A percentile compares a stretch with the other conserved stretches of the same genome.
Conservation (phyloP, 2,113 vertebrate genomes). For the Polyodon spathula region DNA sequence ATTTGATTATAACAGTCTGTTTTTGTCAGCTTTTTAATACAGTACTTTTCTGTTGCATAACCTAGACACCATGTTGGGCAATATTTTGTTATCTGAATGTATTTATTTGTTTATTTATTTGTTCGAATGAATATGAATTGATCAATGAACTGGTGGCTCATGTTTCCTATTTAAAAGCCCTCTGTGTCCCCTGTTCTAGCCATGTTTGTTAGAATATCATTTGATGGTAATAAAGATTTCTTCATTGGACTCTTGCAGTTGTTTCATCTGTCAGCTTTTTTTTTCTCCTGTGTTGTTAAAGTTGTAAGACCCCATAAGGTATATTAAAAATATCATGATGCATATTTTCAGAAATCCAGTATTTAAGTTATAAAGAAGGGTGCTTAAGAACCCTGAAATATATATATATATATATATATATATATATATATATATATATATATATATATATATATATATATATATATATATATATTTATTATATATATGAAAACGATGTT, state of each 20-base stretch:
- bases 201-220: constrained; percentile 34
- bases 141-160: constrained; percentile 35
- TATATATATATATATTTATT: constrained; percentile 1
- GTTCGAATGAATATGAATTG: constrained; percentile 20
- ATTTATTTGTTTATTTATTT: constrained; percentile 38
- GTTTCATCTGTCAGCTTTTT: background rate
- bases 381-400: background rate
- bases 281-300: too few relatives aligned
- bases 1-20: background rate
- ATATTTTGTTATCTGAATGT: constrained; percentile 38
- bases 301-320: too few relatives aligned
- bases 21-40: background rate
- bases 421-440: constrained; percentile 2
- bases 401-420: constrained; percentile 5
- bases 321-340: too few relatives aligned
- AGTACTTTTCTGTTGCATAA: constrained; percentile 27
- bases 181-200: constrained; percentile 44
- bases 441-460: constrained; percentile 1
- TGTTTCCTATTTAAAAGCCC: constrained; percentile 42
- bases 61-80: constrained; percentile 32
- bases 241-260: constrained; percentile 4
- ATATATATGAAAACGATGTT: background rate
- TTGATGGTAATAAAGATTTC: constrained; percentile 56
- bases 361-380: too few relatives aligned
- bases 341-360: too few relatives aligned